These are phyloP conservation scores for Drosophila maculinotata DNA, from an alignment of 2,888 invertebrate species.

Conservation along the genomic window DNA sequence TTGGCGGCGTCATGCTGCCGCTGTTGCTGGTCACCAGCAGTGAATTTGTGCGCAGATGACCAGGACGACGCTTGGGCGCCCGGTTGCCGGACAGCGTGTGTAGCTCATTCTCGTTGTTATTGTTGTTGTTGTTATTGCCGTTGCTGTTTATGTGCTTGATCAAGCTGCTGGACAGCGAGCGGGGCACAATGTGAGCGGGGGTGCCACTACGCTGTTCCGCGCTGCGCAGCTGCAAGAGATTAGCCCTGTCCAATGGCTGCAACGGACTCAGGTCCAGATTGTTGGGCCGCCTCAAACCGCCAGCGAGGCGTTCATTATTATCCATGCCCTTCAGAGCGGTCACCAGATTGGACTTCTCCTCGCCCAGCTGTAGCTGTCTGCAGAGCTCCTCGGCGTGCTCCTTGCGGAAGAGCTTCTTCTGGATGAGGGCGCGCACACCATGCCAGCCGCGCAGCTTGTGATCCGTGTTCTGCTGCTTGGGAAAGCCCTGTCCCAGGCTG, in stretches of 20 bases:
- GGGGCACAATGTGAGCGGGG: constrained; percentile 79
- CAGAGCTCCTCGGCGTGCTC: constrained; percentile 69
- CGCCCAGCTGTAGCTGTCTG: constrained; percentile 68
- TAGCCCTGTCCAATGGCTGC: constrained; percentile 37
- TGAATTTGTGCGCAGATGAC: constrained; percentile 72
- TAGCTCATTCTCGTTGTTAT: constrained; percentile 65
- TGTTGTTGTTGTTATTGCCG: constrained; percentile 40
- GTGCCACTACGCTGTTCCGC: constrained; percentile 72
- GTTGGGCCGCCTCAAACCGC: constrained; percentile 74
- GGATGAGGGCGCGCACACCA: constrained; percentile 84
- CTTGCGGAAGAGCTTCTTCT: constrained; percentile 84
- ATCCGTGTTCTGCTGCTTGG: constrained; percentile 85
- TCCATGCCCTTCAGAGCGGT: constrained; percentile 67
- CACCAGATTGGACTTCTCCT: constrained; percentile 84
- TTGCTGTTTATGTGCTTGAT: constrained; percentile 68
- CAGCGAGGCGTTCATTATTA: constrained; percentile 37
- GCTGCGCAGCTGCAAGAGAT: constrained; percentile 64
- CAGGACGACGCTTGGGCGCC: constrained; percentile 62
- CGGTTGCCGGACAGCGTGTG: constrained; percentile 50
- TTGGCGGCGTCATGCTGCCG: constrained; percentile 37
- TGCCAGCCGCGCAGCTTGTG: constrained; percentile 84
- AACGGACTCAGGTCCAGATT: constrained; percentile 83
- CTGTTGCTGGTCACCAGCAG: constrained; percentile 53
- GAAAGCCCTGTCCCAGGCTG: constrained; percentile 84
- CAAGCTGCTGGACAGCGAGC: constrained; percentile 78